A percentile compares a stretch with the other conserved stretches of the same genome.
Conservation (phyloP, 2,888 invertebrate species). For the Brachypalpus laphriformis region DNA sequence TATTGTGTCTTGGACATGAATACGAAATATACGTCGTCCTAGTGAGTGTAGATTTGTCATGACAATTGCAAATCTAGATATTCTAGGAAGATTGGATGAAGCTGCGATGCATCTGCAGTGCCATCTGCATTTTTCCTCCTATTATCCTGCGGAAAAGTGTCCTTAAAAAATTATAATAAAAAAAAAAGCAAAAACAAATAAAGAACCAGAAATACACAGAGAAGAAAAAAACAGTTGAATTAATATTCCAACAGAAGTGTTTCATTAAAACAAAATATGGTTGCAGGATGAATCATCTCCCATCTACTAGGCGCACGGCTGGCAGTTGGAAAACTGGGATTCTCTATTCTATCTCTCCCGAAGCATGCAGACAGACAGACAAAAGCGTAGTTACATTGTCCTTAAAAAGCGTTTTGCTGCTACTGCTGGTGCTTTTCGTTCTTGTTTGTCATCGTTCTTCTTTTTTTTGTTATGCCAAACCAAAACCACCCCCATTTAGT, state of each 20-base stretch:
- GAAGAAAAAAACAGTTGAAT: constrained; percentile 4
- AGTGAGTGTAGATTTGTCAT: constrained; percentile 37
- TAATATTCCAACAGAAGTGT: constrained; percentile 71
- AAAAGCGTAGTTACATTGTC: constrained; percentile 71
- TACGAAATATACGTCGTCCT: constrained; percentile 29
- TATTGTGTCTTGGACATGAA: constrained; percentile 70
- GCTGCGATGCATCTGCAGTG: constrained; percentile 52
- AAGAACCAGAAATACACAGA: neutral
- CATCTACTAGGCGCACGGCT: neutral
- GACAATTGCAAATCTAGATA: constrained; percentile 44
- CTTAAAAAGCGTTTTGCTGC: constrained; percentile 69
- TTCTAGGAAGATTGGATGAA: neutral
- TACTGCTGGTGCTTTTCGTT: constrained; percentile 1
- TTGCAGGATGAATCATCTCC: constrained; percentile 58
- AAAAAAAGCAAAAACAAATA: constrained; percentile 8
- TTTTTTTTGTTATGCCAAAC: constrained; percentile 38
- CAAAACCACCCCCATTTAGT: constrained; percentile 19
- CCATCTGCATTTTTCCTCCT: constrained; percentile 60
- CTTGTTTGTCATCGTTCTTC: constrained; percentile 17
- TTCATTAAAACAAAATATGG: constrained; percentile 71
- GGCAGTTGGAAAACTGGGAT: constrained; percentile 20
- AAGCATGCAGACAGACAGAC: constrained; percentile 65
- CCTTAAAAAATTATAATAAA: constrained; percentile 61
- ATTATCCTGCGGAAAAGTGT: constrained; percentile 71
- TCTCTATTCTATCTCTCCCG: neutral